A percentile compares a stretch with the other conserved stretches of the same genome.
These are phyloP conservation scores for Clarias magur DNA, from an alignment of 2,113 vertebrate genomes.

Conservation along the genomic window DNA sequence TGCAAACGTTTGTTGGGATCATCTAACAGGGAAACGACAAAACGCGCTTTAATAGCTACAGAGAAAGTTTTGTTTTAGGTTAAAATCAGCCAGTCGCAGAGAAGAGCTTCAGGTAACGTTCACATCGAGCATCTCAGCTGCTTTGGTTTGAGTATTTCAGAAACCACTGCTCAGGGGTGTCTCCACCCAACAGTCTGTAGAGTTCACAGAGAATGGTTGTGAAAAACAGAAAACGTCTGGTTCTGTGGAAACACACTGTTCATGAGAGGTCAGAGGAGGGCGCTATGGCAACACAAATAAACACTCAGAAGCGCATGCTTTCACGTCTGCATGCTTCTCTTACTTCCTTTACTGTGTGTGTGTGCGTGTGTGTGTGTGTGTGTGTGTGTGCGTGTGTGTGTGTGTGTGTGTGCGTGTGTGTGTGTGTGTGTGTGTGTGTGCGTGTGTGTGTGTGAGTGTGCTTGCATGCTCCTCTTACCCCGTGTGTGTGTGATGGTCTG, in stretches of 20 bases:
- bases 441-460: slow-evolving; percentile 16
- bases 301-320: background rate
- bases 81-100: background rate
- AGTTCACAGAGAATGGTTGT: too few species aligned
- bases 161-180: too few species aligned
- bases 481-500: background rate
- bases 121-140: background rate
- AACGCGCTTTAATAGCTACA: background rate
- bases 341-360: background rate
- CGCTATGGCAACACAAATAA: background rate
- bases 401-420: background rate
- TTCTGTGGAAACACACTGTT: background rate
- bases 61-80: background rate
- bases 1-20: background rate
- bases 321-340: too few species aligned
- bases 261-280: background rate
- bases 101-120: too few species aligned
- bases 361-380: background rate
- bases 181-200: too few species aligned
- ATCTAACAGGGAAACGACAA: background rate
- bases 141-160: background rate
- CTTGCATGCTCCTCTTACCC: slow-evolving; percentile 8
- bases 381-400: background rate
- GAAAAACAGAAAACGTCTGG: background rate
- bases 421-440: slow-evolving; percentile 3